phyloP scores from a whole-genome alignment of 2,888 invertebrate species.

The Agelastica alni region DNA sequence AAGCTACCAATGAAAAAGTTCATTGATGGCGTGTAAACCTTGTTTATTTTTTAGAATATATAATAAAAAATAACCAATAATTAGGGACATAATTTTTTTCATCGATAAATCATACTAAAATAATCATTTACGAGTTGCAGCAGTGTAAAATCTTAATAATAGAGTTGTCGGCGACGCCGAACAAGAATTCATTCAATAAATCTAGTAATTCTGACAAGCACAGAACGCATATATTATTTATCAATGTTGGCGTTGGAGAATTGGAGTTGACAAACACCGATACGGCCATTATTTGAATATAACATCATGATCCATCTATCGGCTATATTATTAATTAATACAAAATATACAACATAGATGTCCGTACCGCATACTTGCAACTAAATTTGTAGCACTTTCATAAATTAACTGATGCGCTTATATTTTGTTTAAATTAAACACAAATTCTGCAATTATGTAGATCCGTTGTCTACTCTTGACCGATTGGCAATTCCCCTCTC shows the following conservation, averaged over 20 bases:
- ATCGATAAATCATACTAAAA: too few species aligned
- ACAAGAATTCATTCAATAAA: conserved; percentile 52
- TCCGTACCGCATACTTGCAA: conserved; percentile 55
- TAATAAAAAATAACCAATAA: too few species aligned
- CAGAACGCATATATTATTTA: conserved; percentile 54
- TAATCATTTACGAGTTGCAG: too few species aligned
- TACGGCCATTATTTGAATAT: conserved; percentile 55
- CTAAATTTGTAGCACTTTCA: conserved; percentile 55
- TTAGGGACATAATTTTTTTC: too few species aligned
- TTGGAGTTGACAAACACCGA: conserved; percentile 54
- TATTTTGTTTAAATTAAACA: conserved; percentile 55
- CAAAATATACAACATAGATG: conserved; percentile 54
- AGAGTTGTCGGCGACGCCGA: conserved; percentile 36
- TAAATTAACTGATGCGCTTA: conserved; percentile 55
- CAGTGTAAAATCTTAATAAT: conserved; percentile 19
- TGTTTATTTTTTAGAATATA: too few species aligned
- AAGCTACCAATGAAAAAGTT: too few species aligned
- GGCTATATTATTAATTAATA: conserved; percentile 55
- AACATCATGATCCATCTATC: conserved; percentile 55
- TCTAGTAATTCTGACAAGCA: conserved; percentile 53
- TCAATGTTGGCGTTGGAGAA: conserved; percentile 50
- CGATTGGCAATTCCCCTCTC: too few species aligned
- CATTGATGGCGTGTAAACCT: too few species aligned
- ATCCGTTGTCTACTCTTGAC: conserved; percentile 43
- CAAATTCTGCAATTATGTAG: conserved; percentile 47